These are phyloP conservation scores for Malachius bipustulatus DNA, from an alignment of 2,888 invertebrate species.

Conservation along the genomic window DNA sequence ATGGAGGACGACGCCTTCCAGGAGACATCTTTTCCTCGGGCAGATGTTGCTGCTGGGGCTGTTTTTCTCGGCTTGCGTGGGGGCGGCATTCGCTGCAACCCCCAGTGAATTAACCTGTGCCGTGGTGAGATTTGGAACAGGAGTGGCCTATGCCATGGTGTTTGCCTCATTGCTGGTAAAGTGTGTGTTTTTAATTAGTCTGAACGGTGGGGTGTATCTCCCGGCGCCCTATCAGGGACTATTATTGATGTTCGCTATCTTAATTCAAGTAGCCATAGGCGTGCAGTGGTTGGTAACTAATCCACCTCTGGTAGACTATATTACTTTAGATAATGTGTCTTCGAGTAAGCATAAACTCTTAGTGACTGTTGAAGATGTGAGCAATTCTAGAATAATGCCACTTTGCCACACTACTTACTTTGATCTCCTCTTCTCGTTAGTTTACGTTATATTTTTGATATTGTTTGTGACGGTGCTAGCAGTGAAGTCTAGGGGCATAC, in stretches of 20 bases:
- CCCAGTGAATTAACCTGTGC: slow-evolving; percentile 73
- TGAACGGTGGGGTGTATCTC: slow-evolving; percentile 82
- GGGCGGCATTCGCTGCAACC: slow-evolving; percentile 64
- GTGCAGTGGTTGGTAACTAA: slow-evolving; percentile 74
- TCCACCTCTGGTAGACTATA: slow-evolving; percentile 50
- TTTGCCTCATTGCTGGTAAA: slow-evolving; percentile 88
- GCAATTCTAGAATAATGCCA: slow-evolving; percentile 32
- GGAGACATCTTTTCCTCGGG: slow-evolving; percentile 75
- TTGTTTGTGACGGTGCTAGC: slow-evolving; percentile 75
- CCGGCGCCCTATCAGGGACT: slow-evolving; percentile 88
- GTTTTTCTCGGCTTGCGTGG: slow-evolving; percentile 69
- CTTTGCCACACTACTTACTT: slow-evolving; percentile 56
- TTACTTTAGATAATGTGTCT: slow-evolving; percentile 34
- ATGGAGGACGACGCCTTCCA: slow-evolving; percentile 68
- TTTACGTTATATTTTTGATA: slow-evolving; percentile 76
- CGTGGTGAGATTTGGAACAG: slow-evolving; percentile 69
- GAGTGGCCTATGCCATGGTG: slow-evolving; percentile 72
- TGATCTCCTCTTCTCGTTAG: slow-evolving; percentile 63
- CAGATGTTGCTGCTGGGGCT: slow-evolving; percentile 77
- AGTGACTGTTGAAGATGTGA: slow-evolving; percentile 35
- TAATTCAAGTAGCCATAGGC: slow-evolving; percentile 78
- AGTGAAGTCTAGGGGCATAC: slow-evolving; percentile 73
- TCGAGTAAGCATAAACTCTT: slow-evolving; percentile 33
- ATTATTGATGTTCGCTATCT: slow-evolving; percentile 78
- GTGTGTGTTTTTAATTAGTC: slow-evolving; percentile 83